phyloP scores from a whole-genome alignment of 2,888 invertebrate genomes.

The Reticulitermes lucifugus region DNA sequence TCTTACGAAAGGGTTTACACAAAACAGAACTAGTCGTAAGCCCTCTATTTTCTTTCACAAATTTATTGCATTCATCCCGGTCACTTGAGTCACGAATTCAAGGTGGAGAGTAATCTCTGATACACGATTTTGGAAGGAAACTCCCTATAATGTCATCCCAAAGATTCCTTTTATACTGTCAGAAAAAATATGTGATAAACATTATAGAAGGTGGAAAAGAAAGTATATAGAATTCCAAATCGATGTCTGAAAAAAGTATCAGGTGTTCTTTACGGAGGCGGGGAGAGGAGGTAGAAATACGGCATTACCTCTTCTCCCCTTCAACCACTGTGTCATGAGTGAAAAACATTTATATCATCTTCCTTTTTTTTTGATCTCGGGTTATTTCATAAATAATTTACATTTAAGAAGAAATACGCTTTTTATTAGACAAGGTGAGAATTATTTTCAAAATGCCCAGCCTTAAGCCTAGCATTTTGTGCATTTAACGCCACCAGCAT shows the following conservation, averaged over 20 bases:
- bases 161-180: conserved; percentile 16
- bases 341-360: too few relatives aligned
- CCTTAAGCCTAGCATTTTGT: too few relatives aligned
- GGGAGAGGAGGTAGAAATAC: neutral
- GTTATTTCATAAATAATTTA: too few relatives aligned
- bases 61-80: neutral
- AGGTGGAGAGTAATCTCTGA: neutral
- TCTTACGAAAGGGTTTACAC: too few relatives aligned
- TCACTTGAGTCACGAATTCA: neutral
- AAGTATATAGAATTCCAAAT: neutral
- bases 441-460: too few relatives aligned
- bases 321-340: neutral
- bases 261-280: neutral
- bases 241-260: neutral
- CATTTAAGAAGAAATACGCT: too few relatives aligned
- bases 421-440: too few relatives aligned
- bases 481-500: too few relatives aligned
- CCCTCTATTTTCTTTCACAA: neutral
- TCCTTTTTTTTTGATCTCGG: too few relatives aligned
- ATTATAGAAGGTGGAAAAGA: neutral
- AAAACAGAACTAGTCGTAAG: neutral
- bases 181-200: neutral
- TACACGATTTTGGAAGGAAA: conserved; percentile 14
- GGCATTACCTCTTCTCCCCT: neutral
- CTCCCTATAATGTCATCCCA: neutral